phyloP scores from a whole-genome alignment of 2,797 vertebrate genomes.

The Fistularia commersonii region DNA sequence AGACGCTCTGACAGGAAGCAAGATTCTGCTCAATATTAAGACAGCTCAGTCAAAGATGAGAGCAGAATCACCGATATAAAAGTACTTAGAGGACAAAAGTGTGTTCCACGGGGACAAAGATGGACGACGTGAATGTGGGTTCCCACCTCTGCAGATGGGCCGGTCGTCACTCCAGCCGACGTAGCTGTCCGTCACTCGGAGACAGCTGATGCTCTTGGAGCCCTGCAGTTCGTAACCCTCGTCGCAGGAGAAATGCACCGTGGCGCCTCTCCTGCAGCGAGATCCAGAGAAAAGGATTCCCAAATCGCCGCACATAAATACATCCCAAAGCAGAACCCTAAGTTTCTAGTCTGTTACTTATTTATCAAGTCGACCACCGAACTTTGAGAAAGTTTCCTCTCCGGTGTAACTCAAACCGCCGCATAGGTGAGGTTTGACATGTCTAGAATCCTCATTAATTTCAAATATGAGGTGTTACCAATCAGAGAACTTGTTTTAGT shows the following conservation, averaged over 20 bases:
- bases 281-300: neutral
- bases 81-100: neutral
- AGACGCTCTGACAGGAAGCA: no score
- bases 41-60: neutral
- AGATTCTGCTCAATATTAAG: no score
- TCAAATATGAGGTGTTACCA: no score
- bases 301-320: neutral
- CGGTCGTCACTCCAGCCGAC: conserved; percentile 98
- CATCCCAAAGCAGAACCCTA: no score
- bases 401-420: no score
- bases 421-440: no score
- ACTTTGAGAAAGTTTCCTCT: no score
- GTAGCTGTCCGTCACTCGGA: conserved; percentile 94
- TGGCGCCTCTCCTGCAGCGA: conserved; percentile 86
- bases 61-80: neutral
- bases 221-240: conserved; percentile 98
- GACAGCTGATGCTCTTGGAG: conserved; percentile 96
- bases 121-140: conserved; percentile 5
- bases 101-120: neutral
- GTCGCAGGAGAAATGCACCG: conserved; percentile 95
- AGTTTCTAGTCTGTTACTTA: no score
- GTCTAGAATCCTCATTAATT: no score
- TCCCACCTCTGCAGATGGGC: conserved; percentile 93
- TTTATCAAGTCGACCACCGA: no score
- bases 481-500: no score